Evolutionary conservation across 37 sponge, comb jelly and placozoan genomes (phyloP).

Genomic region (Ephydatia muelleri): DNA sequence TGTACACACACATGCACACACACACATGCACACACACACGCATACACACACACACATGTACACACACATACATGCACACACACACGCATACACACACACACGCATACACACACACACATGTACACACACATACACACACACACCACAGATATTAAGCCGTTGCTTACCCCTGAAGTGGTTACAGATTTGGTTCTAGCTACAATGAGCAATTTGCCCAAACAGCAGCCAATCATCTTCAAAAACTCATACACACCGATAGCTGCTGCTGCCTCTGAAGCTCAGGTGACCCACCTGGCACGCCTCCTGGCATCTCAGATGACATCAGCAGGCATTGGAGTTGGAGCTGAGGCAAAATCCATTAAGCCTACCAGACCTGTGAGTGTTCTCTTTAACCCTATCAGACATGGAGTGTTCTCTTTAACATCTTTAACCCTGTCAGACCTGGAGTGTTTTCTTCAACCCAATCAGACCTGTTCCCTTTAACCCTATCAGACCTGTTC

Average conservation of each 20-base stretch:
- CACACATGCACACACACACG: slow-evolving; percentile 24
- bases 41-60: slow-evolving; percentile 5
- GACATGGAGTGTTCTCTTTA: background rate
- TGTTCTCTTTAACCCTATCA: background rate
- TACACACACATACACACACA: slow-evolving; percentile 8
- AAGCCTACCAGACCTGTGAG: slow-evolving; percentile 3
- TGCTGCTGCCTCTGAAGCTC: slow-evolving; percentile 78
- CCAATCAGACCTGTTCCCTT: background rate
- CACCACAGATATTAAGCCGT: slow-evolving; percentile 49
- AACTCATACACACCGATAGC: slow-evolving; percentile 90
- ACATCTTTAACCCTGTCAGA: background rate
- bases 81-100: slow-evolving; percentile 33
- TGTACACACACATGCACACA: slow-evolving; percentile 28
- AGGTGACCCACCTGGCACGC: slow-evolving; percentile 84
- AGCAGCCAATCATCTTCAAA: slow-evolving; percentile 69
- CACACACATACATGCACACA: slow-evolving; percentile 20
- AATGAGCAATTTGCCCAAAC: slow-evolving; percentile 58
- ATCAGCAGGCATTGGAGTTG: slow-evolving; percentile 69
- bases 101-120: slow-evolving; percentile 19
- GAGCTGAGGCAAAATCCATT: slow-evolving; percentile 51
- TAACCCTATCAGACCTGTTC: background rate
- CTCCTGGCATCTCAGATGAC: slow-evolving; percentile 94
- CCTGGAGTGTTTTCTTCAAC: background rate
- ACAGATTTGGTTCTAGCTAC: slow-evolving; percentile 78
- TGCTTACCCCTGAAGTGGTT: slow-evolving; percentile 68